Evolutionary conservation across 2,113 vertebrate species (phyloP).

Genomic region (Chaetura pelagica): DNA sequence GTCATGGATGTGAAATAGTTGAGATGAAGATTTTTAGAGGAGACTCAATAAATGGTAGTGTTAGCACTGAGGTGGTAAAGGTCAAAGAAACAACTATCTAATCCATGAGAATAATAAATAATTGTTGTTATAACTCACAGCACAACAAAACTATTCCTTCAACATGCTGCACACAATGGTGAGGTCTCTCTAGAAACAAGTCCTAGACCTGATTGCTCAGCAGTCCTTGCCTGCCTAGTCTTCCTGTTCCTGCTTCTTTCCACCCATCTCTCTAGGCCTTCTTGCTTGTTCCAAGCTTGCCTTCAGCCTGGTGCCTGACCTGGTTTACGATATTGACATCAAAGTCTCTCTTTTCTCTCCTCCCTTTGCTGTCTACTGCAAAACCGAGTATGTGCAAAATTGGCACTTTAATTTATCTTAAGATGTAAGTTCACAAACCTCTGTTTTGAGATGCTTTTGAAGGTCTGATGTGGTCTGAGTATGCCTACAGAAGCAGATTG

Average conservation of each 20-base stretch:
- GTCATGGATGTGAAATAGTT: background rate
- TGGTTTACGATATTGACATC: background rate
- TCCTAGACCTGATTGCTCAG: background rate
- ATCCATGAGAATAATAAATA: background rate
- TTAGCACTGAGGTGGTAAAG: background rate
- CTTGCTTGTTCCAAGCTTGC: background rate
- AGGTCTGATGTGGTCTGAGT: background rate
- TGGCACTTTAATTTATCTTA: background rate
- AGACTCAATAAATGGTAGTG: background rate
- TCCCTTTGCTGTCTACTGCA: background rate
- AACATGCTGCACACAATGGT: background rate
- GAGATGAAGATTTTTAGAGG: background rate
- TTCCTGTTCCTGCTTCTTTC: background rate
- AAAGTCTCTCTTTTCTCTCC: background rate
- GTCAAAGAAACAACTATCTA: background rate
- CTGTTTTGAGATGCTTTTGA: background rate
- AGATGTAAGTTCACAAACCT: background rate
- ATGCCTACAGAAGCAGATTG: background rate
- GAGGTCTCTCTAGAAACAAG: background rate
- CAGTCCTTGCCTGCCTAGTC: background rate
- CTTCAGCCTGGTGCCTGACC: background rate
- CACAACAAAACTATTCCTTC: background rate
- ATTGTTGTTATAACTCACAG: background rate
- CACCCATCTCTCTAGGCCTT: background rate
- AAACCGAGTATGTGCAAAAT: background rate